These are phyloP conservation scores for Drosophila diplacantha DNA, from an alignment of 2,888 invertebrate genomes.

Conservation along the genomic window DNA sequence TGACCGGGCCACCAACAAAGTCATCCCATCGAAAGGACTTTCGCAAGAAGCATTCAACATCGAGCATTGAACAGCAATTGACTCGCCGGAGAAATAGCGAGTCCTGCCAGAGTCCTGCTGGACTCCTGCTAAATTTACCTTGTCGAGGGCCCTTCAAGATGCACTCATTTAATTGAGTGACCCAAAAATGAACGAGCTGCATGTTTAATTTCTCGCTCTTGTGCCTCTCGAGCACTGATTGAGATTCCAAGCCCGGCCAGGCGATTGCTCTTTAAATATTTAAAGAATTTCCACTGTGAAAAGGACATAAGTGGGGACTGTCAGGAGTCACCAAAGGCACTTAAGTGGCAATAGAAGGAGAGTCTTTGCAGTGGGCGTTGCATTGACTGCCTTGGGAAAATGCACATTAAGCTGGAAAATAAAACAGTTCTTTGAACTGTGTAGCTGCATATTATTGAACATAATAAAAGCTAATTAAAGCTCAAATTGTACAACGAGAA, in stretches of 20 bases:
- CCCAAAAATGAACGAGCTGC: constrained; percentile 54
- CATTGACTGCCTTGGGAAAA: neutral
- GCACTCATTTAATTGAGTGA: constrained; percentile 60
- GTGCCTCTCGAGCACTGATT: constrained; percentile 49
- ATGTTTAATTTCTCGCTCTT: constrained; percentile 48
- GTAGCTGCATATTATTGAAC: too few species aligned
- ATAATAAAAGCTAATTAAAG: neutral
- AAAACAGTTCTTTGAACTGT: too few species aligned
- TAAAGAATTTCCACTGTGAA: constrained; percentile 20
- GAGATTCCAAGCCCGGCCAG: constrained; percentile 28
- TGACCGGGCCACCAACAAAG: constrained; percentile 52
- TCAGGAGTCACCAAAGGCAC: constrained; percentile 24
- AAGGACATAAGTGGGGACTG: constrained; percentile 14
- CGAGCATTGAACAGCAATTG: constrained; percentile 30
- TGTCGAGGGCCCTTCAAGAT: constrained; percentile 42
- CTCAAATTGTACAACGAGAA: neutral
- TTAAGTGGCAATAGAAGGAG: constrained; percentile 9
- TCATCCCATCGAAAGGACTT: constrained; percentile 33
- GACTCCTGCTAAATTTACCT: constrained; percentile 35
- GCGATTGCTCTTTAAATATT: constrained; percentile 52
- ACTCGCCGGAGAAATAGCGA: constrained; percentile 11
- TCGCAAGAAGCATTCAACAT: constrained; percentile 19
- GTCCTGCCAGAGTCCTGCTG: constrained; percentile 7
- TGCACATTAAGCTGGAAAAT: neutral
- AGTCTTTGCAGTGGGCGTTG: neutral